Evolutionary conservation across 1,140 invertebrate genomes (phyloP), one percentile per base, ranked within the genome.

Genomic region (Argopecten irradians): DNA sequence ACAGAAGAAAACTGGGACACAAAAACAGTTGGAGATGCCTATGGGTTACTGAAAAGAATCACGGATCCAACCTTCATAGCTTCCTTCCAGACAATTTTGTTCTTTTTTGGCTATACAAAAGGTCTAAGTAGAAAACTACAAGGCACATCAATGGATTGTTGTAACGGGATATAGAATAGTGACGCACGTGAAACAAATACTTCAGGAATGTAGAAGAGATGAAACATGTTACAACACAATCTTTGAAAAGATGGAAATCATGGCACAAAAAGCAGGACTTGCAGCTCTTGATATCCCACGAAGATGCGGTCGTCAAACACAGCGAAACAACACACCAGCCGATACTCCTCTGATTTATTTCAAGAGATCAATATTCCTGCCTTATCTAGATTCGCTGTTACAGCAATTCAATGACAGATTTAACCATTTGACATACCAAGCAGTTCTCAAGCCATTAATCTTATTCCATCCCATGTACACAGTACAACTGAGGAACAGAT

Each of bases 91-190:
- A 89, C 86, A 32, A 85, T 85, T 28, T 22, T 84, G 0, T 34
- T 87, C 86, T 83, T 85, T 22, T 90, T 89, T 32, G 90, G 88
- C 16, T 90, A 88, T 83, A 33, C 82, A 3, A 83, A n/a, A 16
- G 82, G 41, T 32, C 16, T 90, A 0, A 86, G 90, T 83, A 88
- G 34, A 11, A 88, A 89, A 86, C 83, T 91, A 16, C 89, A 91
- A 84, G 89, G 91, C n/a, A 28, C 87, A 22, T 14, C 85, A 22
- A n/a, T 90, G 39, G 89, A 89, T n/a, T 34, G 32, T 91, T 5
- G 22, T 89, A 39, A 36, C 88, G 55, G 91, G 55, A n/a, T 90
- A 89, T 84, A 33, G 83, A 16, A 90, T 90, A 87, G 46, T 91
- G 9, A 82, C 36, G 11, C 32, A n/a, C 32, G 83, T 90, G 9